Conservation (phyloP, 2,113 vertebrate genomes). For the Pterocles gutturalis region DNA sequence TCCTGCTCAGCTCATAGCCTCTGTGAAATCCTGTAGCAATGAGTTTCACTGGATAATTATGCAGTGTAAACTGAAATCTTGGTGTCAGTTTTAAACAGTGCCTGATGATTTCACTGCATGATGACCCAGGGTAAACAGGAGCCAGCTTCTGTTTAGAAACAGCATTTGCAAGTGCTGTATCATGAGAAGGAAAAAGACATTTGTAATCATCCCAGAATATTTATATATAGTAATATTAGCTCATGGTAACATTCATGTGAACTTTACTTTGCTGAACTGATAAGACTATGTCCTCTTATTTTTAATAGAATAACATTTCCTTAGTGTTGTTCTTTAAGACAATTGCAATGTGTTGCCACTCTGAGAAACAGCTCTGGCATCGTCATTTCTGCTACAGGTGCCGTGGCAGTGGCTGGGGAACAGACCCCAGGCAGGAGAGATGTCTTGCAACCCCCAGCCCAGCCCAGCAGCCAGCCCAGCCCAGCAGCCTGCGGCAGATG, state of each 20-base stretch:
- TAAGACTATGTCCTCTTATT: neutral
- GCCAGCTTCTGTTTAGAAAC: conserved; percentile 11
- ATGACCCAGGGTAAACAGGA: neutral
- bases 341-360: neutral
- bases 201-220: neutral
- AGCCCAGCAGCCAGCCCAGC: neutral
- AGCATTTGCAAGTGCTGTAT: neutral
- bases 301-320: neutral
- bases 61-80: neutral
- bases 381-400: neutral
- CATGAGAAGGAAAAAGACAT: neutral
- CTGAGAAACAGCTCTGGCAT: neutral
- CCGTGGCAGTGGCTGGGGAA: neutral
- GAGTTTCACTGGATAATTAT: neutral
- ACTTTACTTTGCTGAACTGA: neutral
- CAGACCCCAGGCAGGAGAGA: neutral
- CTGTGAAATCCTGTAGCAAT: neutral
- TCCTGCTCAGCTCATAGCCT: neutral
- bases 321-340: neutral
- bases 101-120: neutral
- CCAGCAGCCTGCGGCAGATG: neutral
- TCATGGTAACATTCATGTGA: neutral
- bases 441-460: neutral
- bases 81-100: neutral
- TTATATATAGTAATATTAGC: conserved; percentile 16